Evolutionary conservation across 2,888 invertebrate species (phyloP), one percentile per base, ranked within the genome.

Genomic region (Selenia dentaria): DNA sequence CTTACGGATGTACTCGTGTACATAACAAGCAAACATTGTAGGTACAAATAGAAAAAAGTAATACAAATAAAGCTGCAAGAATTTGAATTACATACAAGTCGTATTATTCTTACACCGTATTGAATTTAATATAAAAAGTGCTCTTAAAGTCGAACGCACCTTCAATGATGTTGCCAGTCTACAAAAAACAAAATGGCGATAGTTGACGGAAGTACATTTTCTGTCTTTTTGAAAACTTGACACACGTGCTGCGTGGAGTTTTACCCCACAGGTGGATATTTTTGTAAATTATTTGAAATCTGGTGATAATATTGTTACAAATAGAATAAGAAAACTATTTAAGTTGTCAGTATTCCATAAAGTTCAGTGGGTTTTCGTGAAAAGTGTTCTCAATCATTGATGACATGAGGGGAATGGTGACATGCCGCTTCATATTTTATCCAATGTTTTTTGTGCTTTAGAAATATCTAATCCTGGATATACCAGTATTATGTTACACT

Each of bases 161-260:
- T 16, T 16, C 2, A 3, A 16, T 4, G 16, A 3, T 3, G 69
- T 79, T 85, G 71, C 85, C 54, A 74, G 31, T 48, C 5, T 22
- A 22, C 2, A 16, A 49, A 70, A 80, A 81, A 73, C 65, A 44
- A 35, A 63, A 85, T 85, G 83, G 86, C 82, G 71, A 74, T 65
- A 16, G 22, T 10, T 57, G 67, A 67, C 83, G 85, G 87, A 88
- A 85, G 74, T 79, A 64, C 69, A 65, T 66, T 67, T 70, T 78
- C 68, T 66, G 67, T 80, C 79, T 83, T 87, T 90, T 89, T 83
- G 74, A 83, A 76, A 84, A 82, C 75, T 86, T 88, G 86, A 84
- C 87, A 88, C 89, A 89, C 91, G 91, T 90, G 90, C 85, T 85
- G 91, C 91, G 91, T 91, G 91, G 90, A 91, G 85, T 87, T 80